phyloP scores from a whole-genome alignment of 1,140 invertebrate species.

The Anagrus nilaparvatae region DNA sequence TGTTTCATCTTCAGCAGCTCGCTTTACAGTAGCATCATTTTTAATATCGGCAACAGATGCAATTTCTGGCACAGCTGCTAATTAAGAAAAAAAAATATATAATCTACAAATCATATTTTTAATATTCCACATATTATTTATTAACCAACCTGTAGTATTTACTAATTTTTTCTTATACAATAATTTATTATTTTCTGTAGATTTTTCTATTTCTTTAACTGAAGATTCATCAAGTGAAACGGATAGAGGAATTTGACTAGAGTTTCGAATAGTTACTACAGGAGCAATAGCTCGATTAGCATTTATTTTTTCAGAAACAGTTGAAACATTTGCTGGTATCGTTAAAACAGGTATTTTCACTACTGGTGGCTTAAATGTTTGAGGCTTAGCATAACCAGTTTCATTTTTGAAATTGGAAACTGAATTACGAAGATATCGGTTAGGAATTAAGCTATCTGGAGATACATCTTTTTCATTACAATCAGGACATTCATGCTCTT shows the following conservation, averaged over 20 bases:
- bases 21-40: slow-evolving; percentile 25
- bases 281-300: slow-evolving; percentile 14
- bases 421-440: slow-evolving; percentile 77
- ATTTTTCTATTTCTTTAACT: too few species aligned
- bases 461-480: slow-evolving; percentile 88
- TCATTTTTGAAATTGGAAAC: slow-evolving; percentile 84
- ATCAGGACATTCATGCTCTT: slow-evolving; percentile 88
- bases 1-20: slow-evolving; percentile 30
- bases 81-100: too few species aligned
- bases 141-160: too few species aligned
- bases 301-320: slow-evolving; percentile 19
- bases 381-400: slow-evolving; percentile 62
- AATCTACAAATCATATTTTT: too few species aligned
- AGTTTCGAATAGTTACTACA: slow-evolving; percentile 1
- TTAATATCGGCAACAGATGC: slow-evolving; percentile 25
- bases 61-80: slow-evolving; percentile 27
- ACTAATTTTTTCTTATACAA: too few species aligned
- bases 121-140: too few species aligned
- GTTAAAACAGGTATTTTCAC: slow-evolving; percentile 16
- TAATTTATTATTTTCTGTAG: too few species aligned
- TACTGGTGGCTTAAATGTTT: slow-evolving; percentile 24
- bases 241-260: too few species aligned
- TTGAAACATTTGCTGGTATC: slow-evolving; percentile 4
- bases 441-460: slow-evolving; percentile 86
- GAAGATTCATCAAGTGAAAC: too few species aligned